Evolutionary conservation across 2,888 invertebrate species (phyloP), one percentile per base, ranked within the genome.

Genomic region (Pristionchus japonicus): DNA sequence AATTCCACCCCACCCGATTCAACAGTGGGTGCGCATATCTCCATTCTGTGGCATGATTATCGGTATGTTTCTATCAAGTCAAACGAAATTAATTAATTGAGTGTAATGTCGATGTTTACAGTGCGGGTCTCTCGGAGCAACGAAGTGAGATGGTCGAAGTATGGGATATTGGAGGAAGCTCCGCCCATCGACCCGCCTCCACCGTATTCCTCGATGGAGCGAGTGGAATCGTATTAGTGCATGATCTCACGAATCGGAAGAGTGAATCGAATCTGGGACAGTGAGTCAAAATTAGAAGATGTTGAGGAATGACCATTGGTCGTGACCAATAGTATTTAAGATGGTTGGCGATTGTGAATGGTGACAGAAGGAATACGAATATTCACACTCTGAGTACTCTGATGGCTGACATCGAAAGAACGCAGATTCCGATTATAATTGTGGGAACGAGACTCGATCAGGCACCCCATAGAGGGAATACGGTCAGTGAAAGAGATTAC

Each of bases 141-240:
- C 87, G 90, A 31, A 52, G 90, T 0, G 94, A 94, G 86, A 87
- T 93, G 43, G 96, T 99, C 40, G 99, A 99, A 95, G 96, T 99
- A 52, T 99, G 98, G 97, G 99, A 99, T 95, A 96, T 99, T 87
- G 99, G 99, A 9, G 99, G 99, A 0, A 98, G 97, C 90, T 96
- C 97, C 90, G 97, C 96, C 93, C 99, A 99, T 95, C 96, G 97
- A 94, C 98, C 97, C 95, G 97, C 97, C n/a, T 96, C 98, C 93
- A 96, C 97, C 90, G 97, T 98, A 1, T 99, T 99, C 95, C 98
- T 98, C 95, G 97, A 97, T 94, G 97, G 97, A 49, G 93, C 92
- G 0, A 97, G 98, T 95, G 99, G 98, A 96, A 97, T 98, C 57
- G 97, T 99, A 92, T 96, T 99, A 89, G 98, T 99, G 2, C 98